Conservation (phyloP, 2,113 vertebrate genomes). For the Helogale parvula region DNA sequence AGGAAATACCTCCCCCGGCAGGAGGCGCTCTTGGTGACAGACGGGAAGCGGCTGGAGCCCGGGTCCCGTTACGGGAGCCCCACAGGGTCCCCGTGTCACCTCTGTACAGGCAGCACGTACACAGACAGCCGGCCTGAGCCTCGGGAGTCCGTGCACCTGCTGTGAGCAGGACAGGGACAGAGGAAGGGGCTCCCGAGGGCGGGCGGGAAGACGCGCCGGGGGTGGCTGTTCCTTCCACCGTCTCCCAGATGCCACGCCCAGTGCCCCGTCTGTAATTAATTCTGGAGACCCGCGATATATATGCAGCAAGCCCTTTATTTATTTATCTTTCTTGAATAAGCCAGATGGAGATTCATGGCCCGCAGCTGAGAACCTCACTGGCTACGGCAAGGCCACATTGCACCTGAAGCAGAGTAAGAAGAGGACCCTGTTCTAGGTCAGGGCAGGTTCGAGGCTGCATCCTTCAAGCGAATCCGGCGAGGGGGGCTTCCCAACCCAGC, state of each 20-base stretch:
- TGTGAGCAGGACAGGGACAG: fast-evolving
- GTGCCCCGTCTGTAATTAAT: background rate
- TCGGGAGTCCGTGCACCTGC: background rate
- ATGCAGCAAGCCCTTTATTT: background rate
- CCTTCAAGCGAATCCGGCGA: background rate
- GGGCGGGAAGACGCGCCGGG: fast-evolving
- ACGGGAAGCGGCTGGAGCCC: background rate
- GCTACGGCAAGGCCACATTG: no score
- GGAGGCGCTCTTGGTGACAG: background rate
- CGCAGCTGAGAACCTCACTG: background rate
- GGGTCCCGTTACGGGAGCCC: background rate
- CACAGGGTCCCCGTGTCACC: no score
- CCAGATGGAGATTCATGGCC: background rate
- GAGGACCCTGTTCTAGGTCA: no score
- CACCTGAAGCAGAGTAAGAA: background rate
- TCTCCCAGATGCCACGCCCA: background rate
- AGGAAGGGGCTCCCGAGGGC: background rate
- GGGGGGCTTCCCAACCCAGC: background rate
- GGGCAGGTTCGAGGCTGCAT: background rate
- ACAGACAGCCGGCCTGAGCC: no score
- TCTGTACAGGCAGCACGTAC: background rate
- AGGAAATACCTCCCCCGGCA: fast-evolving
- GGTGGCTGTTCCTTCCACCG: fast-evolving
- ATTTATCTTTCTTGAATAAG: background rate
- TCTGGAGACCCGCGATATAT: background rate